phyloP scores from a whole-genome alignment of 2,113 vertebrate species.

The Terrapene triunguis region DNA sequence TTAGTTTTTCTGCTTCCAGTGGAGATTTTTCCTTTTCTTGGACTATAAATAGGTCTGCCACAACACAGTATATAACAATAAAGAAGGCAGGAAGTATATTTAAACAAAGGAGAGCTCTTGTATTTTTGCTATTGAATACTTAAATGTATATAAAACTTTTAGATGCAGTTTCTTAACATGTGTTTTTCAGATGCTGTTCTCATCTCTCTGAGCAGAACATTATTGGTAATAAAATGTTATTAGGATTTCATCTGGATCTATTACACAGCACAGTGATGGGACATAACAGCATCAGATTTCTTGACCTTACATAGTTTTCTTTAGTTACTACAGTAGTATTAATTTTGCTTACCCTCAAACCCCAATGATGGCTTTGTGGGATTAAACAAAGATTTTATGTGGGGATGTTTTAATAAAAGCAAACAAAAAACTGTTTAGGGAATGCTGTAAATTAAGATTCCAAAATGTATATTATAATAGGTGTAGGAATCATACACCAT shows the following conservation, averaged over 20 bases:
- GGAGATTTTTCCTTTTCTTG: conserved; percentile 83
- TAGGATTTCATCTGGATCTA: not conserved
- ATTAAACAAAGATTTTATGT: not conserved
- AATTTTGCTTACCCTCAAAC: not conserved
- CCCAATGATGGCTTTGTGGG: not conserved
- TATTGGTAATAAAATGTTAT: not conserved
- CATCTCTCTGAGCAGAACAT: not conserved
- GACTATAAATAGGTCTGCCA: conserved; percentile 90
- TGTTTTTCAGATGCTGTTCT: not conserved
- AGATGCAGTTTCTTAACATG: not conserved
- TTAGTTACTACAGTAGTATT: not conserved
- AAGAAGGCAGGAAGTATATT: conserved; percentile 89
- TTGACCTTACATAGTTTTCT: not conserved
- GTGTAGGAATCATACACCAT: not conserved
- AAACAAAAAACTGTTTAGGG: not conserved
- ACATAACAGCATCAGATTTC: not conserved
- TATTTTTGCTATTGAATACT: not conserved
- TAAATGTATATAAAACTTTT: not conserved
- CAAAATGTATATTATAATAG: not conserved
- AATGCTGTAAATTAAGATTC: not conserved
- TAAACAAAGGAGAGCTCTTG: conserved; percentile 79
- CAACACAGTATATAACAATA: conserved; percentile 83
- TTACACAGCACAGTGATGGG: not conserved
- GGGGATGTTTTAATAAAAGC: not conserved
- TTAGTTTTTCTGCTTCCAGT: conserved; percentile 94